Evolutionary conservation across 2,113 vertebrate genomes (phyloP).

Genomic region (Antechinus stuartii): DNA sequence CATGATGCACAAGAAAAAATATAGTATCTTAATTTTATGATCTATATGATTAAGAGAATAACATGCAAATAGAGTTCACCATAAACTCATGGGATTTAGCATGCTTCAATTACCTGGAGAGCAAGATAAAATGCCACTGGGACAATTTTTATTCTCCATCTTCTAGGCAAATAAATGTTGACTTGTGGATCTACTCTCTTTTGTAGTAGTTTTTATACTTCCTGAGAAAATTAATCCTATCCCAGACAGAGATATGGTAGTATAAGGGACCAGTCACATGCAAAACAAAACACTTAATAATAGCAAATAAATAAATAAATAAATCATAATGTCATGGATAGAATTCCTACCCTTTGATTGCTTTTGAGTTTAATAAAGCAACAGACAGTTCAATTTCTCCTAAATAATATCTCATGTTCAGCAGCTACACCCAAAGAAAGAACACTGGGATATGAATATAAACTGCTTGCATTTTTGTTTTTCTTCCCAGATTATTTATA

Average conservation of each 20-base stretch:
- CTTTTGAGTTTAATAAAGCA: not conserved
- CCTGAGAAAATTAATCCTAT: slow-evolving; percentile 42
- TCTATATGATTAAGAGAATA: slow-evolving; percentile 6
- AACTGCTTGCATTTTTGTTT: too few relatives aligned
- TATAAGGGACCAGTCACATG: slow-evolving; percentile 32
- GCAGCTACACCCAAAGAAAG: too few relatives aligned
- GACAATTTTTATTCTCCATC: slow-evolving; percentile 31
- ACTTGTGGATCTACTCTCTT: slow-evolving; percentile 55
- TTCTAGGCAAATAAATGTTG: slow-evolving; percentile 59
- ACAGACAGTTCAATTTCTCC: slow-evolving; percentile 13
- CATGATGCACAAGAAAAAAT: not conserved
- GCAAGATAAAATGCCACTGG: not conserved
- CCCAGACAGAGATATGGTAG: slow-evolving; percentile 11
- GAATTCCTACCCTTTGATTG: not conserved
- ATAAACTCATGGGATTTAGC: not conserved
- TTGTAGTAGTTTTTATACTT: slow-evolving; percentile 43
- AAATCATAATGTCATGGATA: not conserved
- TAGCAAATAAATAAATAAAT: not conserved
- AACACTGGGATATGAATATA: too few relatives aligned
- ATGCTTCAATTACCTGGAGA: not conserved
- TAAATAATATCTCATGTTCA: not conserved
- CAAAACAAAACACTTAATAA: slow-evolving; percentile 66
- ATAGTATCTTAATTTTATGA: not conserved
- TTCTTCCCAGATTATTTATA: too few relatives aligned
- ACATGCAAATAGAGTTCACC: not conserved